phyloP scores from a whole-genome alignment of 1,140 invertebrate genomes.

The Araneus ventricosus region DNA sequence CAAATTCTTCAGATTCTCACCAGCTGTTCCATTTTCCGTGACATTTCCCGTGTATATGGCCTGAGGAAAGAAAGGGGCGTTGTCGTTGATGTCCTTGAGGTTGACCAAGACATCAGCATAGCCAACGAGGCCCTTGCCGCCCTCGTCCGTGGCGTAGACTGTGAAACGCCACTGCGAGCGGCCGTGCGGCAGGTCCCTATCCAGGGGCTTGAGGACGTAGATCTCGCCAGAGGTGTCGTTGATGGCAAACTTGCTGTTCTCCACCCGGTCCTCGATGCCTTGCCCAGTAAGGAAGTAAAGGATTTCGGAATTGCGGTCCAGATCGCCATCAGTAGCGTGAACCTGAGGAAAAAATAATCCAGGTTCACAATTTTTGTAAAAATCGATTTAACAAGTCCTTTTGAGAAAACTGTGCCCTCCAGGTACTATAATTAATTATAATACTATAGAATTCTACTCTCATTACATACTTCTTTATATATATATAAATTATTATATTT shows the following conservation, averaged over 20 bases:
- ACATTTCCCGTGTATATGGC: conserved; percentile 96
- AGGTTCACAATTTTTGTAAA: no score
- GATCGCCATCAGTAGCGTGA: conserved; percentile 95
- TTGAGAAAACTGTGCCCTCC: no score
- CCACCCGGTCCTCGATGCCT: conserved; percentile 94
- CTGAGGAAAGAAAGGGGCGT: conserved; percentile 94
- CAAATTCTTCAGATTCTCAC: conserved; percentile 80
- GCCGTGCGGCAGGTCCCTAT: conserved; percentile 97
- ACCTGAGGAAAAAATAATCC: conserved; percentile 84
- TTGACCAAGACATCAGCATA: conserved; percentile 99
- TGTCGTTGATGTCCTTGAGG: conserved; percentile 98
- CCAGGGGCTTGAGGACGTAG: conserved; percentile 90
- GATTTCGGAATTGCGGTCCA: conserved; percentile 95
- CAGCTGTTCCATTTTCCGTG: conserved; percentile 96
- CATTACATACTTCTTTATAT: no score
- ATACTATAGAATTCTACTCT: no score
- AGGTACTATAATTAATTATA: no score
- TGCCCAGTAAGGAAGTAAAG: conserved; percentile 98
- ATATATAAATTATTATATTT: no score
- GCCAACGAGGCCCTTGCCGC: conserved; percentile 95
- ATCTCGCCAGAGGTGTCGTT: conserved; percentile 96
- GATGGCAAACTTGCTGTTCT: conserved; percentile 97
- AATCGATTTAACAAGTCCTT: no score
- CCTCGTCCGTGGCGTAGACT: conserved; percentile 98
- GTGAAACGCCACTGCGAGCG: conserved; percentile 98